Base-by-base conservation (phyloP, 2,797 vertebrate species). In the Labroides dimidiatus region DNA sequence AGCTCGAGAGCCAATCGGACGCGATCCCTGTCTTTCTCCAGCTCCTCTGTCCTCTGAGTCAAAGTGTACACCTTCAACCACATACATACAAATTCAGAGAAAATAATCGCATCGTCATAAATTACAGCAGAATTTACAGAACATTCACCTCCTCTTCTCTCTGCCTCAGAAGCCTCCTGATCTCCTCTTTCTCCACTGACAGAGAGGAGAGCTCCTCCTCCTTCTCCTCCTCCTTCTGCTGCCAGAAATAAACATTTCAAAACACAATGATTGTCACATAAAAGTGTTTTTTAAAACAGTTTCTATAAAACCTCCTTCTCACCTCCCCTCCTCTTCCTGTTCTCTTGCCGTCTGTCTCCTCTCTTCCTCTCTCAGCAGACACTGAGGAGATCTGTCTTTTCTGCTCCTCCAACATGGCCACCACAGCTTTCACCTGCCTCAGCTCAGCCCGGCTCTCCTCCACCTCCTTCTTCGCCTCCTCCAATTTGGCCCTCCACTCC, bases 1-100 rank as follows among this genome's bases (percentile, higher is more conserved):
- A 69, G 84, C 64, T 94, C 94, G 83, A 95, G 86, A 48, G 93
- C 84, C 33, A 55, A 65, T 67, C 68, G 76, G 14, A 93, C 21
- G 0, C 82, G 82, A 30, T 85, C 84, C 23, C 91, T 45, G 81
- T 93, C 90, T 21, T 23, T 72, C 55, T 66, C 36, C 59, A 93
- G 86, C 61, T 92, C 72, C 2, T 85, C 70, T 2, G 63, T 69
- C 68, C 86, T 86, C 57, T 66, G 86, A 48, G 75, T 92, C 62
- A 91, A 78, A 19, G 52, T 0, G 63, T 78, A 79, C 30, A 90
- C 69, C 84, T 92, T 44, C 19, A 24, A 7, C 13, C 21, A 49
- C 21, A 49, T 1, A 47, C 44, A 21, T 0, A 19, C 10, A 8
- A 6, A 1, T 14, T 15, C 41, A 42, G 3, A 42, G 12, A 16